A percentile compares a stretch with the other conserved stretches of the same genome.
Evolutionary conservation across 2,113 vertebrate species (phyloP).

Genomic region (Apodemus speciosus): DNA sequence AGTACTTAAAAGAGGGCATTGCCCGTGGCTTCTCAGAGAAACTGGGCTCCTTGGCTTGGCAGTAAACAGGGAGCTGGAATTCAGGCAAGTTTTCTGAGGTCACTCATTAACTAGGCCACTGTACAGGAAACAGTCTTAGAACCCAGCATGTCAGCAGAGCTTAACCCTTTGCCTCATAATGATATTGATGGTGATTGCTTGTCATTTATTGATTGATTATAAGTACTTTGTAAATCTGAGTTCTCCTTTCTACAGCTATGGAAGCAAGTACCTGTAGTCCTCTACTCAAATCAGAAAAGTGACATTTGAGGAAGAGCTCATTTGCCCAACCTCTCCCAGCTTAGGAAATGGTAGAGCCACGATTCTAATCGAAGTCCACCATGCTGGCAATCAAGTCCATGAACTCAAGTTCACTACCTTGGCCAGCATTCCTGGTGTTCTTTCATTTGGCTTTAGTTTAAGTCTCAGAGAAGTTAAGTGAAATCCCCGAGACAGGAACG

Average conservation of each 20-base stretch:
- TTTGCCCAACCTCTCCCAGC: background rate
- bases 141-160: background rate
- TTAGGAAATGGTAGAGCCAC: background rate
- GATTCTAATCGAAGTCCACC: background rate
- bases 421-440: background rate
- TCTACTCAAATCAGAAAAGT: background rate
- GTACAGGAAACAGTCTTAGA: background rate
- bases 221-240: background rate
- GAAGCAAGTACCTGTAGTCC: background rate
- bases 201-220: background rate
- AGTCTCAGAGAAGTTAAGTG: slow-evolving; percentile 33
- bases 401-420: background rate
- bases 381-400: background rate
- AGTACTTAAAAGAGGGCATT: background rate
- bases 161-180: background rate
- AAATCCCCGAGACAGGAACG: slow-evolving; percentile 43
- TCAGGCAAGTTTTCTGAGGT: background rate
- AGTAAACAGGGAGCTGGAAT: slow-evolving; percentile 5
- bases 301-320: background rate
- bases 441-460: slow-evolving; percentile 14
- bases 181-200: background rate
- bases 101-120: background rate
- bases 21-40: slow-evolving; percentile 8
- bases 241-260: background rate
- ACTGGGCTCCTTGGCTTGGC: background rate